Percentiles rank a stretch among this genome's conserved stretches.
Evolutionary conservation across 1,140 invertebrate species (phyloP).

Genomic region (Papilio machaon): DNA sequence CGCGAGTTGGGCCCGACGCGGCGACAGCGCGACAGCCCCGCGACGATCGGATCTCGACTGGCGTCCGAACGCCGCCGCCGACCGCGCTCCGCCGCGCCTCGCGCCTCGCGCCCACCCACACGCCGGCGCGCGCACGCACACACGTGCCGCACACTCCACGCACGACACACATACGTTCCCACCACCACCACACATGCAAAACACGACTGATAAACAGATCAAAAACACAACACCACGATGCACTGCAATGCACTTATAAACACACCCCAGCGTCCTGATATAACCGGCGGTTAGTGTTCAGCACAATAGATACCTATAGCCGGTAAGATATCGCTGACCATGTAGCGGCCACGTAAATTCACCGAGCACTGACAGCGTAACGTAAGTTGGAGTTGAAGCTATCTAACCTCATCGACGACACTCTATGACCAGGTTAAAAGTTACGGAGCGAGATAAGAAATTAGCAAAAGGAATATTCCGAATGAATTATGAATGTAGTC

Average conservation of each 20-base stretch:
- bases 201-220: slow-evolving; percentile 74
- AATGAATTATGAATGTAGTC: slow-evolving; percentile 26
- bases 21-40: slow-evolving; percentile 65
- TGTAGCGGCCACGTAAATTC: slow-evolving; percentile 26
- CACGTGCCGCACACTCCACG: slow-evolving; percentile 42
- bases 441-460: slow-evolving; percentile 30
- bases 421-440: slow-evolving; percentile 34
- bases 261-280: slow-evolving; percentile 60
- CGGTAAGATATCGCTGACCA: slow-evolving; percentile 6
- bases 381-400: neutral
- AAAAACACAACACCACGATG: slow-evolving; percentile 70
- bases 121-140: slow-evolving; percentile 52
- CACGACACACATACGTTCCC: slow-evolving; percentile 38
- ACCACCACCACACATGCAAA: slow-evolving; percentile 51
- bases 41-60: slow-evolving; percentile 70
- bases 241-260: slow-evolving; percentile 64
- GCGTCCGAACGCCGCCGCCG: slow-evolving; percentile 63
- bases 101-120: slow-evolving; percentile 59
- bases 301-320: slow-evolving; percentile 28
- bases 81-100: slow-evolving; percentile 61
- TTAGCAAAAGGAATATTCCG: slow-evolving; percentile 38
- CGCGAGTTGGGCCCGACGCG: slow-evolving; percentile 69
- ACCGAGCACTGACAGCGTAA: neutral
- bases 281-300: slow-evolving; percentile 42
- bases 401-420: slow-evolving; percentile 29